Evolutionary conservation across 1,140 invertebrate genomes (phyloP).

Genomic region (Aphaenogaster ashmeadi): DNA sequence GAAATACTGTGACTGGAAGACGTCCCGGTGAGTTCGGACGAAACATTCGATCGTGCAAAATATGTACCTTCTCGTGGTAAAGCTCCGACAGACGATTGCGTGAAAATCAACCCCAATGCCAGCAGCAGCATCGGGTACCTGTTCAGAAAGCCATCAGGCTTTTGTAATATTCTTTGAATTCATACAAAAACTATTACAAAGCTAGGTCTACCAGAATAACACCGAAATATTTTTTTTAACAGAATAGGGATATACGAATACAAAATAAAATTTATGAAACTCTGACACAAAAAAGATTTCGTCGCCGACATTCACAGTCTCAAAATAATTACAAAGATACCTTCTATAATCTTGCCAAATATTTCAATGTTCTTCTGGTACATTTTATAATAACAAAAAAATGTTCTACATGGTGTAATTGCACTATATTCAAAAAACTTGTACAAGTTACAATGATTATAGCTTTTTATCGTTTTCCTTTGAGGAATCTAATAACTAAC

Average conservation of each 20-base stretch:
- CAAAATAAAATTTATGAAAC: not conserved
- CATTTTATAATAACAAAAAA: not conserved
- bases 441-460: not conserved
- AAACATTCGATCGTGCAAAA: conserved; percentile 64
- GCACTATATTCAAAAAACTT: not conserved
- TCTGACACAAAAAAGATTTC: not conserved
- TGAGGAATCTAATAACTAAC: not conserved
- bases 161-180: not conserved
- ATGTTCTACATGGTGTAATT: not conserved
- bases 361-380: not conserved
- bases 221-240: not conserved
- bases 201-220: not conserved
- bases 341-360: not conserved
- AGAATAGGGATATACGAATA: not conserved
- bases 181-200: not conserved
- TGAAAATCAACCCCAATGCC: conserved; percentile 78
- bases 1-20: conserved; percentile 76
- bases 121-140: conserved; percentile 78
- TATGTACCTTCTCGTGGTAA: conserved; percentile 59
- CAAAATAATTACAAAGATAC: not conserved
- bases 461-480: not conserved
- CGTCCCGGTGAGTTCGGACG: conserved; percentile 52
- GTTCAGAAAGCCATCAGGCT: conserved; percentile 44
- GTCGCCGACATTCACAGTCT: not conserved
- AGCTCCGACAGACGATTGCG: conserved; percentile 77